Evolutionary conservation across 2,797 vertebrate genomes (phyloP), one percentile per base, ranked within the genome.

Genomic region (Chrysolophus pictus): DNA sequence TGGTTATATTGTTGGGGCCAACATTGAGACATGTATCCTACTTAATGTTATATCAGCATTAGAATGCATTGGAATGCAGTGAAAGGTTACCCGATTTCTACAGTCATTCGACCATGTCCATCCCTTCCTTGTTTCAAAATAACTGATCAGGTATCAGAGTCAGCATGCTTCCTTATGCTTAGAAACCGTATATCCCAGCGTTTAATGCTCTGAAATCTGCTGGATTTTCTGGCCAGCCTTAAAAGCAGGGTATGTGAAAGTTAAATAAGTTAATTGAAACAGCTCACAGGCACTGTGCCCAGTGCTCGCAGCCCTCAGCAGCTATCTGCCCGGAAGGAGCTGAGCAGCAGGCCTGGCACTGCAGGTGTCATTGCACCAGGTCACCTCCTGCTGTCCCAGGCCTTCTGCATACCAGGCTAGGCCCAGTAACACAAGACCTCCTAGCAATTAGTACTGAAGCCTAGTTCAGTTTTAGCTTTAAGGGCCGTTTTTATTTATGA

Each of bases 1-100:
- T 16, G 99, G 99, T 91, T 99, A 99, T 96, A 99, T 99, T 24
- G 98, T 99, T 44, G 99, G 98, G 85, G 99, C 99, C 97, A 99
- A 99, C 96, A 99, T 99, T 84, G 99, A 99, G 98, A 99, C 99
- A 19, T 99, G 98, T 98, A 98, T 98, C 98, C 98, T 98, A 49
- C 79, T 91, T 93, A 33, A 3, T 55, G 75, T 51, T 47, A 42
- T 21, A 0, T 59, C 29, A 4, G 6, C 65, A 29, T 63, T 23
- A 1, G 58, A 56, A 42, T 35, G 39, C 3, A 3, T 0, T 72
- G 79, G 83, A 76, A 88, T 76, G 76, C 68, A 78, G 14, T 2
- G 56, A 13, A 15, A 64, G 41, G 39, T 55, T 65, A 58, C 69
- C 53, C 29, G 41, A 6, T 15, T 41, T n/a, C 60, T 59, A 7